Percentiles rank a stretch among this genome's conserved stretches.
Conservation (phyloP, 1,140 invertebrate genomes). For the Oreohelix idahoensis region DNA sequence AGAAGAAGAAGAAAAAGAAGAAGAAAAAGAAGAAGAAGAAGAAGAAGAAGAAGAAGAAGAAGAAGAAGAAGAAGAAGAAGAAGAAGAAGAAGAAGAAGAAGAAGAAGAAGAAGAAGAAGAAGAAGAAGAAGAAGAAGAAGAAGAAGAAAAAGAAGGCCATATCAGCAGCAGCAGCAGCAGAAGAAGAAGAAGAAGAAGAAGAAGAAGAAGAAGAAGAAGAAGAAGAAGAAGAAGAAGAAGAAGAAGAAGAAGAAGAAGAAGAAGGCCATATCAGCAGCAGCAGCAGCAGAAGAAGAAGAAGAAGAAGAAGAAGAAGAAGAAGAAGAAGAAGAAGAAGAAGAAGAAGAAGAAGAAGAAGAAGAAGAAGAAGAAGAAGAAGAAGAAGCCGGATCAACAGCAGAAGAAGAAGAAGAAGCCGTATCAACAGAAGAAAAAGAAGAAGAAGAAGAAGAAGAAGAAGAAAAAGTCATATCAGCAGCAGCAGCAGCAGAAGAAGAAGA, state of each 20-base stretch:
- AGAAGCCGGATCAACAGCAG: no score
- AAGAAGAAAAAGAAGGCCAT: not conserved
- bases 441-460: no score
- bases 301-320: slow-evolving; percentile 6
- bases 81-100: not conserved
- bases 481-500: no score
- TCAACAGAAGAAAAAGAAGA: no score
- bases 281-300: no score
- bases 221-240: slow-evolving; percentile 5
- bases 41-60: slow-evolving; percentile 8
- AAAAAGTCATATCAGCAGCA: no score
- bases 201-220: not conserved
- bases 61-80: not conserved
- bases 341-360: slow-evolving; percentile 6
- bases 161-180: no score
- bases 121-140: no score
- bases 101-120: not conserved
- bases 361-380: slow-evolving; percentile 21
- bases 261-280: no score
- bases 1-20: no score
- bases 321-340: slow-evolving; percentile 15
- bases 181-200: slow-evolving; percentile 11
- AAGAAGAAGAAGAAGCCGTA: no score
- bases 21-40: not conserved
- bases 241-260: no score